Evolutionary conservation across 2,797 vertebrate genomes (phyloP).

Genomic region (Melanotaenia boesemani): DNA sequence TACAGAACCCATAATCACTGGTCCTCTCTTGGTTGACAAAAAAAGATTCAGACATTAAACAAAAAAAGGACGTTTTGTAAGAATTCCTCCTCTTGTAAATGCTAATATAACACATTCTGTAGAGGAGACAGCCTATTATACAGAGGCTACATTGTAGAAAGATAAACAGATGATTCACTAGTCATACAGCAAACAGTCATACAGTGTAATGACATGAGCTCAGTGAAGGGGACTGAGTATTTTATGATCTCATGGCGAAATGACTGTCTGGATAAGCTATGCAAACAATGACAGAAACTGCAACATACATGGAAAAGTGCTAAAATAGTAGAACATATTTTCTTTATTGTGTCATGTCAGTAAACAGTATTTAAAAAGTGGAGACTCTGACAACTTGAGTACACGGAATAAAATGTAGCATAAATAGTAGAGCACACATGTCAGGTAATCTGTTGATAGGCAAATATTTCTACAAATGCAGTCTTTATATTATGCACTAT

Average conservation of each 20-base stretch:
- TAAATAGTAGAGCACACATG: background rate
- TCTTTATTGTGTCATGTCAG: no score
- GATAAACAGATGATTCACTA: slow-evolving; percentile 1
- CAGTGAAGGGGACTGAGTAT: background rate
- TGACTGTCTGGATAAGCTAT: background rate
- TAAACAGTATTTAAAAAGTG: background rate
- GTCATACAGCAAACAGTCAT: background rate
- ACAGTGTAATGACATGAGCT: background rate
- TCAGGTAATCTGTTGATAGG: background rate
- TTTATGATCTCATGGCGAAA: background rate
- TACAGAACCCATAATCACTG: background rate
- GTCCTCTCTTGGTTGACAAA: background rate
- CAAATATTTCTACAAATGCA: slow-evolving; percentile 7
- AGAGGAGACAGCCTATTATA: background rate
- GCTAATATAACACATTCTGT: background rate
- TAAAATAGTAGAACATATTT: no score
- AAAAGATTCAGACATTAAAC: background rate
- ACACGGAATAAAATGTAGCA: background rate
- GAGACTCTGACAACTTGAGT: background rate
- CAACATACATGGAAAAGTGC: no score
- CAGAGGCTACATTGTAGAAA: background rate
- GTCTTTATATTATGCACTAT: slow-evolving; percentile 12
- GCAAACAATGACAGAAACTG: background rate
- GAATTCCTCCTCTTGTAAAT: background rate
- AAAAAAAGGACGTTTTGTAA: background rate